Evolutionary conservation across 2,888 invertebrate genomes (phyloP).

Genomic region (Caenorhabditis plicata): DNA sequence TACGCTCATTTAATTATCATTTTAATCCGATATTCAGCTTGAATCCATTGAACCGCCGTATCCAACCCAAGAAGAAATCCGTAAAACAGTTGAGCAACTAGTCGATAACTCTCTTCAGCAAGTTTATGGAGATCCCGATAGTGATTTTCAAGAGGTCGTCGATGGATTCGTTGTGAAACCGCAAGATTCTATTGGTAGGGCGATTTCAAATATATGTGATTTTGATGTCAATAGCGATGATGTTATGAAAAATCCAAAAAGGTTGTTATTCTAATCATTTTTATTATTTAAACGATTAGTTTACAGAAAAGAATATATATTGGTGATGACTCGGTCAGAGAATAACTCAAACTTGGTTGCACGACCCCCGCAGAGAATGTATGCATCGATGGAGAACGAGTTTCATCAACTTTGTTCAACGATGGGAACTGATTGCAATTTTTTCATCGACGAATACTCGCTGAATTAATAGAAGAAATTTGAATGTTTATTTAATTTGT

Average conservation of each 20-base stretch:
- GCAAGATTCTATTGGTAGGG: constrained; percentile 20
- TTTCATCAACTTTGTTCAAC: constrained; percentile 14
- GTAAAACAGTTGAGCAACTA: constrained; percentile 2
- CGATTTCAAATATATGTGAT: constrained; percentile 11
- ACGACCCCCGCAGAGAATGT: constrained; percentile 56
- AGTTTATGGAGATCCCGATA: too few relatives aligned
- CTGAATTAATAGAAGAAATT: too few relatives aligned
- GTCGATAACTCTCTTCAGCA: not conserved
- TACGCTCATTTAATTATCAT: not conserved
- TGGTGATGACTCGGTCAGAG: constrained; percentile 48
- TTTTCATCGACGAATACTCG: too few relatives aligned
- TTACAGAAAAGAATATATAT: constrained; percentile 42
- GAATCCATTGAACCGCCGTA: not conserved
- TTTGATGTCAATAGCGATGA: constrained; percentile 8
- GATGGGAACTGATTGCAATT: constrained; percentile 11
- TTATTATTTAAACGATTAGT: not conserved
- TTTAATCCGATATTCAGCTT: not conserved
- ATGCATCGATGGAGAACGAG: constrained; percentile 36
- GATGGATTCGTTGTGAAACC: constrained; percentile 12
- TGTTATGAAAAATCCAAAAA: constrained; percentile 2
- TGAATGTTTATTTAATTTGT: too few relatives aligned
- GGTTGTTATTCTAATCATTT: not conserved
- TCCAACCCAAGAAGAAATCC: constrained; percentile 4
- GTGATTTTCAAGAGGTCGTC: not conserved
- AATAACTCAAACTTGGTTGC: too few relatives aligned